phyloP scores from a whole-genome alignment of 2,888 invertebrate species.

The Pachydiplax longipennis region DNA sequence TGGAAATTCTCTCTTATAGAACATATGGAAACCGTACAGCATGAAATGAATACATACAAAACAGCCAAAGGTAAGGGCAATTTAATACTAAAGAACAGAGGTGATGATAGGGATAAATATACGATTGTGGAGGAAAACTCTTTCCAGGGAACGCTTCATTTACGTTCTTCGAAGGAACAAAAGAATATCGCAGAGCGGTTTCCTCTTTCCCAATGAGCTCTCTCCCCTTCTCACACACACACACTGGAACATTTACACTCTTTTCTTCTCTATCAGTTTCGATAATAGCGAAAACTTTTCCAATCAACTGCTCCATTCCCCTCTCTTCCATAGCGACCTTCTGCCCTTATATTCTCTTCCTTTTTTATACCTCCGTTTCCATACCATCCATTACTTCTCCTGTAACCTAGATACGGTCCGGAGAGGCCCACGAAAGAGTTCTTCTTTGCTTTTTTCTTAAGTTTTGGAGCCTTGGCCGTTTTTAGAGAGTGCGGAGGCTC shows the following conservation, averaged over 20 bases:
- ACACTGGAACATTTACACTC: background rate
- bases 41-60: no score
- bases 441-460: no score
- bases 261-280: constrained; percentile 18
- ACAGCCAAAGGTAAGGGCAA: no score
- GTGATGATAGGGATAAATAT: background rate
- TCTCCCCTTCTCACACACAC: background rate
- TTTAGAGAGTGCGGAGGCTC: no score
- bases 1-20: no score
- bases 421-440: background rate
- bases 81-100: no score
- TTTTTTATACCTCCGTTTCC: background rate
- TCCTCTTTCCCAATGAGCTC: background rate
- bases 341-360: background rate
- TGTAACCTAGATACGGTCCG: background rate
- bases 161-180: constrained; percentile 33
- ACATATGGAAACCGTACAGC: no score
- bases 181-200: constrained; percentile 5
- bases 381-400: background rate
- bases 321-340: background rate
- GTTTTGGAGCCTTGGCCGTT: no score
- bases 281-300: constrained; percentile 40
- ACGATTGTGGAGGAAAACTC: background rate
- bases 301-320: constrained; percentile 33
- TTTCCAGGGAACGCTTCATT: background rate